These are phyloP conservation scores for Lepidurus arcticus DNA, from an alignment of 1,140 invertebrate genomes.

Conservation along the genomic window DNA sequence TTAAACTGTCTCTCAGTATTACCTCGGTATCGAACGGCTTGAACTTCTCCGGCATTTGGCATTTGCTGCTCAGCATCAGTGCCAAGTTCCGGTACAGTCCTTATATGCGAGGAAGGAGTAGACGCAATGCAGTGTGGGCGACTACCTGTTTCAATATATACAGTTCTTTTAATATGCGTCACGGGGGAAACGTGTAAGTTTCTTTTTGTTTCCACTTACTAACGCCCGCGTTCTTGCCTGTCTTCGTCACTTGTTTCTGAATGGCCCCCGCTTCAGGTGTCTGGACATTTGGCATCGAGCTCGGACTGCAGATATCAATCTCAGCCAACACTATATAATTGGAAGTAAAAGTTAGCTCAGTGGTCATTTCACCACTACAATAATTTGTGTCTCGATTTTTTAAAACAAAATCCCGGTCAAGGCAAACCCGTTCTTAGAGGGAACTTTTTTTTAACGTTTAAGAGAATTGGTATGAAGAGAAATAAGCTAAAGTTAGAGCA, in stretches of 20 bases:
- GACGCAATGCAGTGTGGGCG: not conserved
- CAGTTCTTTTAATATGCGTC: not conserved
- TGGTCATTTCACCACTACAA: not conserved
- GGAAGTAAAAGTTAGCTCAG: not conserved
- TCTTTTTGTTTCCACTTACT: not conserved
- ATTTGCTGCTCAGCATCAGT: not conserved
- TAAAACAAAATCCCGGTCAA: not conserved
- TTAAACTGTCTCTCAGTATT: not conserved
- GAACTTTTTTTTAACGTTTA: not conserved
- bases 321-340: slow-evolving; percentile 6
- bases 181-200: not conserved
- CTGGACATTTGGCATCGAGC: not conserved
- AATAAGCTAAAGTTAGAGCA: slow-evolving; percentile 12
- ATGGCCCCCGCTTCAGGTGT: not conserved
- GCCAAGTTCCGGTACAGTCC: not conserved
- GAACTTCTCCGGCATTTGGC: not conserved
- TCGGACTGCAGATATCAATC: not conserved
- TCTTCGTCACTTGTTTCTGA: not conserved
- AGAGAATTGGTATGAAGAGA: not conserved
- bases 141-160: not conserved
- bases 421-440: not conserved
- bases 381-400: not conserved
- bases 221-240: not conserved
- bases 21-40: slow-evolving; percentile 5
- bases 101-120: not conserved